Evolutionary conservation across 2,888 invertebrate species (phyloP).

Genomic region (Caradrina kadenii): DNA sequence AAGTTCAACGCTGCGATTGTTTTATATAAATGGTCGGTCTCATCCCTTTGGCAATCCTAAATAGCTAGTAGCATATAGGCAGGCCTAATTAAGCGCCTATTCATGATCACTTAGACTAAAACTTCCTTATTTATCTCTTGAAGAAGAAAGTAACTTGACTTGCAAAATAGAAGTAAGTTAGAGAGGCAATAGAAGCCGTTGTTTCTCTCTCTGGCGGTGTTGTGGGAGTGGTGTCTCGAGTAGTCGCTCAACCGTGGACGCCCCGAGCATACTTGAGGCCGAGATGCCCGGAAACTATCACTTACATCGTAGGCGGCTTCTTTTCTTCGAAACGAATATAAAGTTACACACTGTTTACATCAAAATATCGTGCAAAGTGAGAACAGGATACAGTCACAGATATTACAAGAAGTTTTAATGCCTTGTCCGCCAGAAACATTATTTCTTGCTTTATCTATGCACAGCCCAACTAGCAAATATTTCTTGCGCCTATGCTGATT

Average conservation of each 20-base stretch:
- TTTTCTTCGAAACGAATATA: constrained; percentile 31
- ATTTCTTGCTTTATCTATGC: too few relatives aligned
- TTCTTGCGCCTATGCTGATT: too few relatives aligned
- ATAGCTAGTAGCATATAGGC: neutral
- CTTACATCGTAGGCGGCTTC: constrained; percentile 37
- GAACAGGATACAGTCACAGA: neutral
- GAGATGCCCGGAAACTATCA: constrained; percentile 52
- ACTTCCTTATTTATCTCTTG: constrained; percentile 16
- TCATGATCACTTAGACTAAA: constrained; percentile 19
- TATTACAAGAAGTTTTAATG: neutral
- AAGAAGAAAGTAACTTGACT: constrained; percentile 23
- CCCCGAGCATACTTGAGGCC: constrained; percentile 40
- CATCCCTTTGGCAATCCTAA: neutral
- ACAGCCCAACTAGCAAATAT: too few relatives aligned
- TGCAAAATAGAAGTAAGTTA: constrained; percentile 38
- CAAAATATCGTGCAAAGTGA: too few relatives aligned
- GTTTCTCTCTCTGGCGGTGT: constrained; percentile 32
- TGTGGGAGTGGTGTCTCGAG: constrained; percentile 47
- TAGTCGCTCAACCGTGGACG: constrained; percentile 37
- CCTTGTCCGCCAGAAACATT: neutral
- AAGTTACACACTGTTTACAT: constrained; percentile 21
- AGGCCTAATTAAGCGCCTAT: neutral
- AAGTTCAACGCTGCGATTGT: constrained; percentile 13
- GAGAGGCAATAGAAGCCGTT: constrained; percentile 38
- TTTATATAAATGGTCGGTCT: neutral